Evolutionary conservation across 1,140 invertebrate genomes (phyloP), one percentile per base, ranked within the genome.

Genomic region (Drosophila mojavensis): DNA sequence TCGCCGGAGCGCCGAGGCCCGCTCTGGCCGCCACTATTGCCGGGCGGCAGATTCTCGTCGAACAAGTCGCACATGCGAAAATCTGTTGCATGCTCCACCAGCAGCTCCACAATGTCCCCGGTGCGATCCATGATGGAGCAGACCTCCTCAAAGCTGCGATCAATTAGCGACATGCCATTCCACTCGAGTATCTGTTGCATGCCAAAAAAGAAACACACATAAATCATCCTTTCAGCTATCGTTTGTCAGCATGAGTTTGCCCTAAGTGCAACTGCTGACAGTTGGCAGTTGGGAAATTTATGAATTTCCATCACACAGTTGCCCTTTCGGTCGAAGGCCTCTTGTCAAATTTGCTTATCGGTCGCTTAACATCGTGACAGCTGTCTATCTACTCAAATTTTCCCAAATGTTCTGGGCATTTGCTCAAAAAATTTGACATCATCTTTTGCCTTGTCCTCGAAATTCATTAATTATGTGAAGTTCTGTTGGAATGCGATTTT

Each of bases 121-220:
- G 95, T 96, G 62, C 93, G 92, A 83, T 98, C 97, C 94, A 98
- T 96, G 78, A 98, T 97, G 51, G 95, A 94, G 86, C 95, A 96
- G 6, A 96, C 96, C 92, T 98, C 97, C 91, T 99, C 97, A 91
- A 98, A 98, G 64, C 96, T 98, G 43, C 96, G 95, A 93, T 98
- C 97, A 13, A 96, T 96, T 43, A 98, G 93, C 0, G 96, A 96
- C 50, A 98, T 95, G 1, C 97, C 96, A 65, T 95, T 94, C 96
- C 97, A 97, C 89, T 97, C 96, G 6, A 97, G 92, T 68, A 97
- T 94, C 94, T 95, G 73, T 56, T 48, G 50, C 2, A 6, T 13
- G 15, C 9, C 13, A n/a, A 3, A 51, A 81, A 3, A 78, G 68
- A 70, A 48, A 39, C 13, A 39, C 13, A 17, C 17, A 43, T n/a